Evolutionary conservation across 1,140 invertebrate species (phyloP).

Genomic region (Ruditapes philippinarum): DNA sequence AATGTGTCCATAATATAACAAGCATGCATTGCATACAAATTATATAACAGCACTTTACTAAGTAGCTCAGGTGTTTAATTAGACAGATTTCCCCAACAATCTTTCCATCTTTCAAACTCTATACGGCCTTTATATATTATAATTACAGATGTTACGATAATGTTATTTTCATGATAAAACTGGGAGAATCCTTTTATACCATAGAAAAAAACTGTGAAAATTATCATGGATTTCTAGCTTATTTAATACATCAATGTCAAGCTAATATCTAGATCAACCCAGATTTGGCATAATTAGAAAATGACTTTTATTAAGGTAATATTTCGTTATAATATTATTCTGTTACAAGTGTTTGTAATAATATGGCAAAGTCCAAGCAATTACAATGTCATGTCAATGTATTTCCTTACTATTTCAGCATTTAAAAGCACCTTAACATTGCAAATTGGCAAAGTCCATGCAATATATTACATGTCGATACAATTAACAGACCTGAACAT

Average conservation of each 20-base stretch:
- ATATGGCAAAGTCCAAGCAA: no score
- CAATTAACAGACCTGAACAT: no score
- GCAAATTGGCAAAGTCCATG: no score
- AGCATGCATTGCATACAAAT: conserved; percentile 14
- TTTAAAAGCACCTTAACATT: no score
- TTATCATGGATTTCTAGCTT: not conserved
- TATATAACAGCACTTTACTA: not conserved
- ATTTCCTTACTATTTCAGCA: no score
- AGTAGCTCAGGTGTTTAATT: conserved; percentile 23
- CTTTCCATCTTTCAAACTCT: conserved; percentile 19
- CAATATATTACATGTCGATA: no score
- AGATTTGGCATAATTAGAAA: not conserved
- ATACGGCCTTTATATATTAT: conserved; percentile 2
- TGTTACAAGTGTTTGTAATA: no score
- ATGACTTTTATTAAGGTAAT: no score
- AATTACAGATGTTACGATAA: conserved; percentile 16
- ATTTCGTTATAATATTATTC: no score
- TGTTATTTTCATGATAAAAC: conserved; percentile 16
- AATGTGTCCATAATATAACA: not conserved
- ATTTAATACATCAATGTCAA: conserved; percentile 12
- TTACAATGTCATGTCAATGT: no score
- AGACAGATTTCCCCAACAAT: conserved; percentile 8
- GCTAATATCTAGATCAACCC: not conserved
- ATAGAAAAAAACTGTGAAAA: not conserved
- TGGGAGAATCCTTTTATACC: not conserved